A percentile compares a stretch with the other conserved stretches of the same genome.
Conservation (phyloP, 2,797 vertebrate species). For the Delichon dasypus region DNA sequence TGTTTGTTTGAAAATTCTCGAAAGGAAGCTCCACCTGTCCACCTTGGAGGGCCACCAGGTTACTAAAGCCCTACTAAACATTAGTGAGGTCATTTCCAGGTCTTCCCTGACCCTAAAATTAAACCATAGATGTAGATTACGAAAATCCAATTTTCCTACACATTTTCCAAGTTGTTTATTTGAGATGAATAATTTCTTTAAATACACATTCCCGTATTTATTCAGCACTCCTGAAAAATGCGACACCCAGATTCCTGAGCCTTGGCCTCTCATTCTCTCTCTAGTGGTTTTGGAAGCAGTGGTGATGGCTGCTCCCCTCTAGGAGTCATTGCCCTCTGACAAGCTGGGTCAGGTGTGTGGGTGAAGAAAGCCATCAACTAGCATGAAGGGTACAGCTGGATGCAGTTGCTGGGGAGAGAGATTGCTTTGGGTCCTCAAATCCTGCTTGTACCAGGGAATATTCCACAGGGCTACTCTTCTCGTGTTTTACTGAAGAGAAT, state of each 20-base stretch:
- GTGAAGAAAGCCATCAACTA: constrained; percentile 73
- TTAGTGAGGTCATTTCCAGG: constrained; percentile 35
- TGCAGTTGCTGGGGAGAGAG: not conserved
- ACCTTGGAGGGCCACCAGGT: not conserved
- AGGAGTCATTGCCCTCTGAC: constrained; percentile 48
- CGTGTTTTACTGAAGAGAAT: not conserved
- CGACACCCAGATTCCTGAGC: constrained; percentile 25
- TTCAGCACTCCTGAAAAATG: constrained; percentile 57
- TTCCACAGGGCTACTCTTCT: not conserved
- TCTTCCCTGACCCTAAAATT: constrained; percentile 64
- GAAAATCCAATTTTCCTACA: constrained; percentile 24
- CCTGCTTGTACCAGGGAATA: not conserved
- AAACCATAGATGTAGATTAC: constrained; percentile 30
- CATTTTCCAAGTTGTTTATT: constrained; percentile 57
- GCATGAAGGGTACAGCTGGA: not conserved
- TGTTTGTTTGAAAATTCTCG: constrained; percentile 15
- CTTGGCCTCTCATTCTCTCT: not conserved
- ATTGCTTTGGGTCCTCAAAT: not conserved
- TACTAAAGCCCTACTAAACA: constrained; percentile 39
- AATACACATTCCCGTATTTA: constrained; percentile 65
- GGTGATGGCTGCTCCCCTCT: not conserved
- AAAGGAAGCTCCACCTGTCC: constrained; percentile 61
- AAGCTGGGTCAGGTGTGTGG: not conserved
- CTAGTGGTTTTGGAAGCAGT: not conserved
- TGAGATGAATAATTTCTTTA: constrained; percentile 67